Conservation (phyloP, 2,888 invertebrate genomes). For the Phlogophora meticulosa region DNA sequence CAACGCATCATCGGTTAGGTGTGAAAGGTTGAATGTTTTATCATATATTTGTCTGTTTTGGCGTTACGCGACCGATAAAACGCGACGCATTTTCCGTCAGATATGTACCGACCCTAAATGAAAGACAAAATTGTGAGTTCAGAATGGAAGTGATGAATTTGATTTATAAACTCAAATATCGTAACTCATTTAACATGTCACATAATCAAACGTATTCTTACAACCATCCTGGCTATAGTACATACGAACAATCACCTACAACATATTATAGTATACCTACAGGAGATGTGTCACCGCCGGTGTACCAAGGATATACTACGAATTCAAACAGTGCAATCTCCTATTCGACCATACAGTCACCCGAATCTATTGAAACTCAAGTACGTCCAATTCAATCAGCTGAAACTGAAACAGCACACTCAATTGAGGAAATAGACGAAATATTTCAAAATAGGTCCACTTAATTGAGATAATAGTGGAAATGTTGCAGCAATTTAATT, state of each 20-base stretch:
- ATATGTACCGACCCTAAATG: too few relatives aligned
- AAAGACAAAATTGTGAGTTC: conserved; percentile 59
- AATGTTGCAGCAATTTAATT: conserved; percentile 14
- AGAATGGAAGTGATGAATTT: conserved; percentile 59
- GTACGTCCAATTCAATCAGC: conserved; percentile 35
- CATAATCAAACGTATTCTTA: conserved; percentile 33
- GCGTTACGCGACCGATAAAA: too few relatives aligned
- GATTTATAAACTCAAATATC: conserved; percentile 55
- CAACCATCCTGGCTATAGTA: conserved; percentile 24
- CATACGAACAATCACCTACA: conserved; percentile 46
- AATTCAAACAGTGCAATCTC: conserved; percentile 46
- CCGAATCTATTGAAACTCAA: conserved; percentile 21
- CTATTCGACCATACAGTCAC: conserved; percentile 52
- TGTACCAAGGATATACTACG: conserved; percentile 49
- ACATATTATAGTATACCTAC: conserved; percentile 34
- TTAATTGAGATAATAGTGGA: conserved; percentile 24
- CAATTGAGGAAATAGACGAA: conserved; percentile 47
- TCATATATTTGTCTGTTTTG: too few relatives aligned
- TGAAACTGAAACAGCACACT: conserved; percentile 51
- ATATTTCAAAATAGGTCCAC: conserved; percentile 41
- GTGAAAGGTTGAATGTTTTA: too few relatives aligned
- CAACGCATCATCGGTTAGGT: too few relatives aligned
- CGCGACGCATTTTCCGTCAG: too few relatives aligned
- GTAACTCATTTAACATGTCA: conserved; percentile 39
- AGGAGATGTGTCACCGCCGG: conserved; percentile 29